These are phyloP conservation scores for Pseudochirops cupreus DNA, from an alignment of 2,797 vertebrate genomes.

Conservation along the genomic window DNA sequence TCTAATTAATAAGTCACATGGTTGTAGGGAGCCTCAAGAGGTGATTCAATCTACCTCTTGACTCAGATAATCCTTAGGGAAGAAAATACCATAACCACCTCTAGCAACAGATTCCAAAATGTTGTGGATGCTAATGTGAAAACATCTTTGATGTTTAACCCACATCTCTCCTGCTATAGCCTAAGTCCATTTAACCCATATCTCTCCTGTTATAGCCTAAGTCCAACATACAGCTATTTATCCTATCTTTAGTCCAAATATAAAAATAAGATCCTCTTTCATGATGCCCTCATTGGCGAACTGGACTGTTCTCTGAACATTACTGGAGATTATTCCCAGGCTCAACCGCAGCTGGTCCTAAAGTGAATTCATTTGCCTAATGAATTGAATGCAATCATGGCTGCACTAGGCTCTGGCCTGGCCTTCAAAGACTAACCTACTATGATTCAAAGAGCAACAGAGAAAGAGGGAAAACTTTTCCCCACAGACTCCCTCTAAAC, in stretches of 20 bases:
- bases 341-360: not conserved
- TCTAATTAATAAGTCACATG: not conserved
- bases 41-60: not conserved
- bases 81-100: constrained; percentile 13
- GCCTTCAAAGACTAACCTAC: constrained; percentile 42
- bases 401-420: not conserved
- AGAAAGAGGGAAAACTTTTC: constrained; percentile 34
- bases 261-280: not conserved
- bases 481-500: constrained; percentile 13
- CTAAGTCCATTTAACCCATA: not conserved
- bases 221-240: not conserved
- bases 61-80: not conserved
- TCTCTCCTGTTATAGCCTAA: not conserved
- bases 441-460: constrained; percentile 29
- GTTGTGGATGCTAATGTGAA: not conserved
- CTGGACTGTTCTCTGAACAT: not conserved
- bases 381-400: constrained; percentile 7
- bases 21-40: not conserved
- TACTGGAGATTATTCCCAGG: constrained; percentile 35
- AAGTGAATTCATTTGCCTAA: not conserved
- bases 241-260: not conserved
- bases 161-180: not conserved
- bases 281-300: not conserved
- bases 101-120: not conserved
- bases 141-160: not conserved